A percentile compares a stretch with the other conserved stretches of the same genome.
Conservation (phyloP, 2,888 invertebrate species). For the Athalia rosae region DNA sequence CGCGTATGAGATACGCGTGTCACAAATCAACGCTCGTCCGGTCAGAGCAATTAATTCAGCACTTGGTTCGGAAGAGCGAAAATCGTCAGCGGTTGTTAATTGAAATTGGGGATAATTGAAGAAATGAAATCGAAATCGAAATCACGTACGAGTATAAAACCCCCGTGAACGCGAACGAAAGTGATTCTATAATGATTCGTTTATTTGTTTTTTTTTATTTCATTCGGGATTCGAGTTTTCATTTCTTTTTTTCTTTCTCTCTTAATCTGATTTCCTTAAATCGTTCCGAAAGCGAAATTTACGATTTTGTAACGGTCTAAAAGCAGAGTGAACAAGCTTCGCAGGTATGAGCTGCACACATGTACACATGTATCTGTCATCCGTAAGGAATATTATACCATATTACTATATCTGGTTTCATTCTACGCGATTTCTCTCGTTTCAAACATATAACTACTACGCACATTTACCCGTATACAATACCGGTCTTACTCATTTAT, state of each 20-base stretch:
- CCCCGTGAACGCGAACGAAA: conserved; percentile 13
- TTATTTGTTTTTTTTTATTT: neutral
- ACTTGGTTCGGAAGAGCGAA: conserved; percentile 24
- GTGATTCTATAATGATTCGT: neutral
- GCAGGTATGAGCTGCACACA: conserved; percentile 2
- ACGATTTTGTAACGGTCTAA: conserved; percentile 30
- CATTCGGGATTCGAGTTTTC: neutral
- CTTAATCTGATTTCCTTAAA: too few relatives aligned
- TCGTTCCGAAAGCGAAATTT: conserved; percentile 36
- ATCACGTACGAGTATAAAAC: neutral
- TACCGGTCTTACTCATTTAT: neutral
- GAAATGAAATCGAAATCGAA: conserved; percentile 44
- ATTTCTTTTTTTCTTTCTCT: conserved; percentile 3
- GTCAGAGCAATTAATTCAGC: too few relatives aligned
- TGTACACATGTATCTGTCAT: neutral
- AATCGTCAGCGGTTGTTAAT: conserved; percentile 13
- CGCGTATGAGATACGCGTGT: conserved; percentile 1
- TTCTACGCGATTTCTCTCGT: conserved; percentile 35
- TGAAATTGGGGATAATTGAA: conserved; percentile 17
- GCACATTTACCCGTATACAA: neutral
- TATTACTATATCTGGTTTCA: conserved; percentile 17
- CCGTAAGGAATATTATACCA: too few relatives aligned
- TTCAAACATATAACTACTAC: conserved; percentile 31
- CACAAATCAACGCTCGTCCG: conserved; percentile 3
- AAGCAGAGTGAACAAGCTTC: conserved; percentile 11